These are phyloP conservation scores for Aldrovandia affinis DNA, from an alignment of 2,797 vertebrate species.

Conservation along the genomic window DNA sequence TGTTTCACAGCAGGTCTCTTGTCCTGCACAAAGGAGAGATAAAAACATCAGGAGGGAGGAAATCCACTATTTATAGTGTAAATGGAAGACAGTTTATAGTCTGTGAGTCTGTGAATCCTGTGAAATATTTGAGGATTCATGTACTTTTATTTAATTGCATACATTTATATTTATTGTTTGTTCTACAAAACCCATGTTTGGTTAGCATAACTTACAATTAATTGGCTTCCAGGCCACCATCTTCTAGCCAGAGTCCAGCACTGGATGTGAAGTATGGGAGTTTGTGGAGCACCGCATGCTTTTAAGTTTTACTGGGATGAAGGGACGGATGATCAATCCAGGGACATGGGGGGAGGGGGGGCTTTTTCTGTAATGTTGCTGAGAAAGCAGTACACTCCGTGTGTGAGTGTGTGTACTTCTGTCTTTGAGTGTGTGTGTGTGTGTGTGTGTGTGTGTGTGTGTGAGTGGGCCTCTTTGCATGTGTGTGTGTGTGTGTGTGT, in stretches of 20 bases:
- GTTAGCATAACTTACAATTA: constrained; percentile 52
- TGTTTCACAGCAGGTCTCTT: no score
- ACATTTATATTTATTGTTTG: constrained; percentile 56
- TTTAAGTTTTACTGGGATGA: neutral
- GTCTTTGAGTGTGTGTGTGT: neutral
- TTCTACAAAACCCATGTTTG: constrained; percentile 58
- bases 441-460: neutral
- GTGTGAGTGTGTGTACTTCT: neutral
- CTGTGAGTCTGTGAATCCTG: neutral
- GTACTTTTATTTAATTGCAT: constrained; percentile 56
- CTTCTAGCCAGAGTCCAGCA: constrained; percentile 37
- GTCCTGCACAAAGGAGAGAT: no score
- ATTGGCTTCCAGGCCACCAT: constrained; percentile 32
- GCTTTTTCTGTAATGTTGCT: neutral
- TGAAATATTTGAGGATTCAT: constrained; percentile 41
- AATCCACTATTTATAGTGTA: neutral
- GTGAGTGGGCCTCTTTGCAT: no score
- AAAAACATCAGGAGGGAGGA: no score
- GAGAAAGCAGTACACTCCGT: neutral
- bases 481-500: neutral
- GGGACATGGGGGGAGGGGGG: neutral
- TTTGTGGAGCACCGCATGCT: neutral
- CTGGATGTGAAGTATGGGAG: neutral
- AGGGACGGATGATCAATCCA: neutral
- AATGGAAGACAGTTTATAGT: neutral